phyloP scores from a whole-genome alignment of 2,888 invertebrate genomes.

The Lepidonotus clava region DNA sequence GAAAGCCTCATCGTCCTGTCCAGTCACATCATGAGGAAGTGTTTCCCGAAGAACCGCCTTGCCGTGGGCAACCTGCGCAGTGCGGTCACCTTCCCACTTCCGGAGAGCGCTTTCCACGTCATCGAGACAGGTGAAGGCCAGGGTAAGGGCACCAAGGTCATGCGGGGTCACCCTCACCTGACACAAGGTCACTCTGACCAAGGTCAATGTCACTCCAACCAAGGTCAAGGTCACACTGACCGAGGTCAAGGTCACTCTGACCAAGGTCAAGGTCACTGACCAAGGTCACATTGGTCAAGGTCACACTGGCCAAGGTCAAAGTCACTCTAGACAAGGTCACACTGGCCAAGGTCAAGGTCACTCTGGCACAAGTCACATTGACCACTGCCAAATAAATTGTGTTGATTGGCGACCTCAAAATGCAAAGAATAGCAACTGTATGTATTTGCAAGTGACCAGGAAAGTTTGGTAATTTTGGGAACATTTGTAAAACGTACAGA shows the following conservation, averaged over 20 bases:
- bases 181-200: neutral
- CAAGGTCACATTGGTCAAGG: neutral
- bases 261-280: neutral
- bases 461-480: no score
- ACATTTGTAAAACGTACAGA: no score
- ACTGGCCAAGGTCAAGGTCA: no score
- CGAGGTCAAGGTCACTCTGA: neutral
- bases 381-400: no score
- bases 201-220: neutral
- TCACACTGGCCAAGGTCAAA: no score
- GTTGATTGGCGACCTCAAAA: no score
- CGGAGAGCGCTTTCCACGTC: conserved; percentile 67
- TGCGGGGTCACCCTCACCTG: conserved; percentile 7
- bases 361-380: no score
- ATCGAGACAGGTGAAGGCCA: conserved; percentile 60
- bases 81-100: conserved; percentile 80
- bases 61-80: conserved; percentile 84
- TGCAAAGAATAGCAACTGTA: no score
- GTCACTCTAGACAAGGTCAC: no score
- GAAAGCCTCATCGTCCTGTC: conserved; percentile 81
- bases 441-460: no score
- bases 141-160: conserved; percentile 54
- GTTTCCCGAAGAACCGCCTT: conserved; percentile 85
- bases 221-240: neutral
- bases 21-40: conserved; percentile 86